A percentile compares a stretch with the other conserved stretches of the same genome.
Evolutionary conservation across 2,888 invertebrate genomes (phyloP).

Genomic region (Platynereis dumerilii): DNA sequence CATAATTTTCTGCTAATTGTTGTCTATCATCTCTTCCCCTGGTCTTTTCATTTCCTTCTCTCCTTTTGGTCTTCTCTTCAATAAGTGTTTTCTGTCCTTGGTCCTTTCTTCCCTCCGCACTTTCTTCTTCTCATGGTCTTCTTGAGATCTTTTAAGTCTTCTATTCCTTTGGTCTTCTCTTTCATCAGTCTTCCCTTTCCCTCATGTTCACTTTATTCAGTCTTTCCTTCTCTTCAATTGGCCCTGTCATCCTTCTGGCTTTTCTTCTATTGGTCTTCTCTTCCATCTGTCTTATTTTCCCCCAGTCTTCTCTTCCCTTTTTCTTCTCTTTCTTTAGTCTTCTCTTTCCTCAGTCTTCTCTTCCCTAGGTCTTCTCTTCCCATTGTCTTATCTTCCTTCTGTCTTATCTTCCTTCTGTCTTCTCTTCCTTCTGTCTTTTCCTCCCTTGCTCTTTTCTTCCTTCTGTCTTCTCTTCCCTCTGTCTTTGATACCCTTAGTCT

Average conservation of each 20-base stretch:
- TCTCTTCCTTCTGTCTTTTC: too few species aligned
- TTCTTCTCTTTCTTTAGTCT: not conserved
- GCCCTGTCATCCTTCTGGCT: not conserved
- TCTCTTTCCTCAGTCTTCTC: not conserved
- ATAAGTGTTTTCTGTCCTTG: too few species aligned
- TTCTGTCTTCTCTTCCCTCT: too few species aligned
- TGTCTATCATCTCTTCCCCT: too few species aligned
- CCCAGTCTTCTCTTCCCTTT: not conserved
- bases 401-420: too few species aligned
- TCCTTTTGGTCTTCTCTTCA: too few species aligned
- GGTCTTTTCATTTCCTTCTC: too few species aligned
- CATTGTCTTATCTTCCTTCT: too few species aligned
- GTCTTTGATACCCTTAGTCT: too few species aligned
- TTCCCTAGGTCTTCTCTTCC: not conserved
- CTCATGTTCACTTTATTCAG: not conserved
- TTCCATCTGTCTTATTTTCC: not conserved
- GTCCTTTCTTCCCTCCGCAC: too few species aligned
- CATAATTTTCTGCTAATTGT: too few species aligned
- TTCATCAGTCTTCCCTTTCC: not conserved
- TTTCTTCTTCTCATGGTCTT: not conserved
- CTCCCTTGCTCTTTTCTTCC: too few species aligned
- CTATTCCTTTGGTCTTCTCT: not conserved
- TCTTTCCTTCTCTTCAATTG: not conserved
- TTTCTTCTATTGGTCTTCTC: not conserved
- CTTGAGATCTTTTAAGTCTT: not conserved